Base-by-base conservation (phyloP, 2,888 invertebrate genomes). In the Poecilobothrus nobilitatus region DNA sequence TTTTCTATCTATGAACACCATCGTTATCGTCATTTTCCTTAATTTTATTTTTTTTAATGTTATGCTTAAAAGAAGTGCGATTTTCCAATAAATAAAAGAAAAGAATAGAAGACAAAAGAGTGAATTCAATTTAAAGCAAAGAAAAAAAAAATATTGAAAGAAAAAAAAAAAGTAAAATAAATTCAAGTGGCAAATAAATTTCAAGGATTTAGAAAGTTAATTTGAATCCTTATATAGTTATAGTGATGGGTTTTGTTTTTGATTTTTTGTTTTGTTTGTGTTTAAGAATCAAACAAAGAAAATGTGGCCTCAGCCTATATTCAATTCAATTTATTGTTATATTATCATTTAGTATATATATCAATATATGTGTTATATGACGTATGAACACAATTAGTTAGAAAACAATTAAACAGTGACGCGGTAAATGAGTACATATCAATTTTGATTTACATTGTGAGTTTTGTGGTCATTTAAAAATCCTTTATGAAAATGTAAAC, bases 131-230 rank as follows among this genome's bases (percentile, higher is more conserved):
- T 12, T 6, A 53, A 53, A 18, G 2, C 1, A 53, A n/a, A 53
- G 15, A 53, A 53, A 53, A 53, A 15, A 8, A 53, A 53, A 6
- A 53, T 12, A 6, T 53, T 1, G 53, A 53, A 53, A 18, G 2
- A 53, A 53, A 6, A 53, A 53, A 53, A 53, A 18, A 18, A 53
- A 53, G 18, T 15, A 53, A 53, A 53, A 53, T 53, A 8, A 53
- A 53, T 53, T 53, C 53, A 53, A 53, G 53, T 53, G 18, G 18
- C 53, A 53, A 53, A 53, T 53, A 53, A 53, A 53, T 53, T 53
- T 53, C 53, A 53, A 53, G 53, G 53, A 53, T 53, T 53, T 53
- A 53, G 53, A 53, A 53, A 53, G 53, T 53, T 53, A 53, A 53
- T 53, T 18, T 53, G 53, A 53, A 53, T 53, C 53, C n/a, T 53